Conservation (phyloP, 2,797 vertebrate genomes). For the Sebastes matsubarae region DNA sequence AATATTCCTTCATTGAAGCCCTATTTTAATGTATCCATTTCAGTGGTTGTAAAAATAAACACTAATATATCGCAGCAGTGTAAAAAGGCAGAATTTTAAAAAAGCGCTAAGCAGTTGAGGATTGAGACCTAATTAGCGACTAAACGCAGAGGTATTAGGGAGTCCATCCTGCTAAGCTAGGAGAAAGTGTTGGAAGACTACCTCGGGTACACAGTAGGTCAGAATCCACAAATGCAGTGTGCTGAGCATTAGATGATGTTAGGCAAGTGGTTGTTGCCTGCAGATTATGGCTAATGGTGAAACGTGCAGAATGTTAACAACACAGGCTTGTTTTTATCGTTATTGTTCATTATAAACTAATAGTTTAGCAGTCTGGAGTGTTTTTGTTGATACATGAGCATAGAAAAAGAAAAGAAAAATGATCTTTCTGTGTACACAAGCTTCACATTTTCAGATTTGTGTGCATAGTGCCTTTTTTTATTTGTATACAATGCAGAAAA, state of each 20-base stretch:
- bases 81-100: not conserved
- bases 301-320: not conserved
- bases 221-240: not conserved
- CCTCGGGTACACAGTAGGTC: not conserved
- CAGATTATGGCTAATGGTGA: not conserved
- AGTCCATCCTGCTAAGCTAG: not conserved
- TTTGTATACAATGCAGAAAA: no score
- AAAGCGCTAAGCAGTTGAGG: not conserved
- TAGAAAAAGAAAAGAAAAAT: no score
- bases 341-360: not conserved
- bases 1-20: no score
- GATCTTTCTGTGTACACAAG: no score
- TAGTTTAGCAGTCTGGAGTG: no score
- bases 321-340: not conserved
- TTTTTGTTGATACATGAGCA: no score
- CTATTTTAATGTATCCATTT: not conserved
- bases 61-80: not conserved
- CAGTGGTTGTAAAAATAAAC: not conserved
- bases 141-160: slow-evolving; percentile 10
- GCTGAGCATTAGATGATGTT: not conserved
- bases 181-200: not conserved
- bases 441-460: no score
- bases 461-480: no score
- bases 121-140: slow-evolving; percentile 8
- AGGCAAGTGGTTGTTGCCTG: not conserved